Base-by-base conservation (phyloP, 2,888 invertebrate species). In the Tenthredo livida region DNA sequence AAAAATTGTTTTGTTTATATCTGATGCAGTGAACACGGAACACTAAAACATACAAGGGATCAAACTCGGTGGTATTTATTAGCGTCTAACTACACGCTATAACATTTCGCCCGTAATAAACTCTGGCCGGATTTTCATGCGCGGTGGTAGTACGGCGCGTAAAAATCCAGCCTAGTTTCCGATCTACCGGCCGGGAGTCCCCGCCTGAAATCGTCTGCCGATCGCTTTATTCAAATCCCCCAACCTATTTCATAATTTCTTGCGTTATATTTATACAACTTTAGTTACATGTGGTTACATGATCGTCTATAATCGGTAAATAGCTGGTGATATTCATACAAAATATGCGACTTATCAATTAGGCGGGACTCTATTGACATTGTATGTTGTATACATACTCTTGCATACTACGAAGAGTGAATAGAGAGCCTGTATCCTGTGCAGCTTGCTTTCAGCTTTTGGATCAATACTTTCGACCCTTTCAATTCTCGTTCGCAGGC, bases 401-500 rank as follows among this genome's bases (percentile, higher is more conserved):
- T 77, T 33, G n/a, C 17, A 54, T 54, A 9, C 54, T 17, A 5
- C 9, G 29, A 29, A 29, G 50, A n/a, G 77, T n/a, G 77, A 29
- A 21, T 29, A 29, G 33, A 5, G 25, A 33, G 33, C 33, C 61
- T 54, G 50, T 73, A 25, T 15, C 33, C 25, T 33, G 72, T 73
- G 72, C 72, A 40, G 61, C 21, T 40, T 61, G 58, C n/a, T 40
- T 9, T 21, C 10, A 43, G 43, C 5, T 6, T 43, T 25, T 73
- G 80, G 80, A 80, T 80, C 80, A 80, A 80, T 80, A 80, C 80
- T 80, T 54, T 80, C 21, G 80, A 40, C 80, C 58, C 61, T 80
- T 80, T 33, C 77, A 50, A 54, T 50, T 6, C 77, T 77, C 33
- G 77, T 29, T 75, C 17, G n/a, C n/a, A 54, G 77, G 54, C 77